Base-by-base conservation (phyloP, 2,797 vertebrate species). In the Sebastes oblongus region DNA sequence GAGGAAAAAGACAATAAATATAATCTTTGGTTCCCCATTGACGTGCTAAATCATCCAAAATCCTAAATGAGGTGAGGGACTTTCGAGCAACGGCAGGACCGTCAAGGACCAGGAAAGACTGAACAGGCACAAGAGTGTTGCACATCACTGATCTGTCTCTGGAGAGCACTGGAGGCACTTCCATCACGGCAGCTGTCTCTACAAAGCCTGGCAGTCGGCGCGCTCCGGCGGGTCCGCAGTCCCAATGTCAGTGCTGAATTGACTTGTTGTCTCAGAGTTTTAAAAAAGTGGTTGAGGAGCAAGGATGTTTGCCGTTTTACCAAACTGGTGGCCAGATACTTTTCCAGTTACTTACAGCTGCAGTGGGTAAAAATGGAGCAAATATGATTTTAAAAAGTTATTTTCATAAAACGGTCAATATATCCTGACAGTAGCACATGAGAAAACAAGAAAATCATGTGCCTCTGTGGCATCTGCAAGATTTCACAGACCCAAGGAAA, bases 121-220 rank as follows among this genome's bases (percentile, higher is more conserved):
- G 55, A 9, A 2, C 3, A 4, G 24, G 3, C 18, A 34, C 16
- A 46, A 8, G 24, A 46, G 29, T 18, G 13, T 32, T 55, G 22
- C 77, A 64, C 39, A 70, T 64, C 77, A 29, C 61, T 22, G 56
- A 30, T 76, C 34, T 60, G 2, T 77, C 56, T 73, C 77, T 34
- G 18, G 36, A 76, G 78, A 67, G 22, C 16, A 55, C 61, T 69
- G 65, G 80, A 77, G 76, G 34, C 62, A 42, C 65, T 70, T 71
- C 66, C 73, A 67, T 78, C 82, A 79, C 27, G 34, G 36, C 46
- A 56, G 59, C 70, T 79, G 72, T 70, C 54, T 62, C 4, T 13
- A 58, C 22, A 30, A 70, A 55, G 34, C 32, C 54, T 72, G 66
- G 61, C 76, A 78, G 70, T 42, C 61, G 52, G 39, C 4, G 56